Conservation (phyloP, 2,797 vertebrate species). For the Gallinago nigripennis region DNA sequence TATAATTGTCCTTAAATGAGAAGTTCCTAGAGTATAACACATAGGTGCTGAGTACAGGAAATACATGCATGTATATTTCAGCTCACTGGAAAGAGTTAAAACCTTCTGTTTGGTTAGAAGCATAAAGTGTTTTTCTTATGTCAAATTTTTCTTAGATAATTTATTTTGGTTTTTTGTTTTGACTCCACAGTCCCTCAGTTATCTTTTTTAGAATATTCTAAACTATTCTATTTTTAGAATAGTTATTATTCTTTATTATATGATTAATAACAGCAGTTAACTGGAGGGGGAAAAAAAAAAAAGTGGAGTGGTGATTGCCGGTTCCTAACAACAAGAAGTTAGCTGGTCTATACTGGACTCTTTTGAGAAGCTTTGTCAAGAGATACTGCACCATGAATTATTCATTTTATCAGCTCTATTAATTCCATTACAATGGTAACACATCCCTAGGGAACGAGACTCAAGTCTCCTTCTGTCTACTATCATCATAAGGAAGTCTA, state of each 20-base stretch:
- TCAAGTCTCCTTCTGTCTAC: slow-evolving; percentile 34
- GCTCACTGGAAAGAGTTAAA: neutral
- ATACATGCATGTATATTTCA: rapidly evolving
- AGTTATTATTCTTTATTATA: neutral
- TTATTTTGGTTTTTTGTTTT: neutral
- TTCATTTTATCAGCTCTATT: slow-evolving; percentile 48
- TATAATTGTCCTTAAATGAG: neutral
- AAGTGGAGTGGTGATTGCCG: neutral
- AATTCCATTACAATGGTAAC: slow-evolving; percentile 22
- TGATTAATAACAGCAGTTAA: neutral
- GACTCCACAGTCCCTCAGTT: neutral
- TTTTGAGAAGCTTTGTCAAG: slow-evolving; percentile 30
- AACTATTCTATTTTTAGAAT: no score
- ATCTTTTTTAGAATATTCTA: neutral
- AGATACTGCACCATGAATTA: slow-evolving; percentile 2
- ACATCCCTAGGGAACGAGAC: neutral
- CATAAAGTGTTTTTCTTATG: neutral
- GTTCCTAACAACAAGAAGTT: neutral
- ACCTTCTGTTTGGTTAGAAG: neutral
- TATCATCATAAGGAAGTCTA: slow-evolving; percentile 47
- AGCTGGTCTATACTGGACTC: neutral
- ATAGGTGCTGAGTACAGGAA: neutral
- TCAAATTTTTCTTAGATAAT: neutral
- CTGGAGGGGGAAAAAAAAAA: no score
- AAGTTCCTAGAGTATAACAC: neutral